Evolutionary conservation across 1,140 invertebrate genomes (phyloP), one percentile per base, ranked within the genome.

Genomic region (Drosophila repletoides): DNA sequence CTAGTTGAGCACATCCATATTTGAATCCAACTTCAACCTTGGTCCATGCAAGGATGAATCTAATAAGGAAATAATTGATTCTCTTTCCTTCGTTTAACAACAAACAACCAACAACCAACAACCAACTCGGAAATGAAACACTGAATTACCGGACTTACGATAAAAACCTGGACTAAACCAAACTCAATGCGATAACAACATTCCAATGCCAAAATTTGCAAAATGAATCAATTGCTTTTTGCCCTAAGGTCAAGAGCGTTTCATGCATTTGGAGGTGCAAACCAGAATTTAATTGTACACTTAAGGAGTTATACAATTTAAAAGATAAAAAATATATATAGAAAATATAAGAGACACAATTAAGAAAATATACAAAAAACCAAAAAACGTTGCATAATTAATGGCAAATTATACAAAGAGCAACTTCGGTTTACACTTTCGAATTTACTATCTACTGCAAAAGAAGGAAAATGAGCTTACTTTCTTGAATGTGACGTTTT

Each of bases 201-300:
- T 84, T 84, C 71, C 74, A 75, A 59, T 52, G 19, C 19, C 29
- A 64, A 64, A 61, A 49, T 63, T 45, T 43, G 45, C 14, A 19
- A 55, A 63, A 34, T 45, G 52, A 28, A 40, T 48, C 6, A 24
- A 49, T 5, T n/a, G 28, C 31, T 26, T 15, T 12, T 21, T 21
- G 33, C 38, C 19, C 51, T 15, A 64, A 88, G 86, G 86, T 71
- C 86, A 88, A 88, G 86, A 88, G 74, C 80, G 86, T 61, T 88
- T 88, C 43, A 72, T 88, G 61, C 76, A 88, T 72, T 73, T 86
- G 67, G 84, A 86, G 51, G 52, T 80, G 70, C 84, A 88, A 75
- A 71, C 63, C 48, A 61, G 81, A 69, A 80, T 70, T 66, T 81
- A 81, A 71, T 60, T 7, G 12, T 21, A 29, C 38, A 28, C 2